Percentiles rank a stretch among this genome's conserved stretches.
Conservation (phyloP, 2,888 invertebrate genomes). For the Cylloceria caligata region DNA sequence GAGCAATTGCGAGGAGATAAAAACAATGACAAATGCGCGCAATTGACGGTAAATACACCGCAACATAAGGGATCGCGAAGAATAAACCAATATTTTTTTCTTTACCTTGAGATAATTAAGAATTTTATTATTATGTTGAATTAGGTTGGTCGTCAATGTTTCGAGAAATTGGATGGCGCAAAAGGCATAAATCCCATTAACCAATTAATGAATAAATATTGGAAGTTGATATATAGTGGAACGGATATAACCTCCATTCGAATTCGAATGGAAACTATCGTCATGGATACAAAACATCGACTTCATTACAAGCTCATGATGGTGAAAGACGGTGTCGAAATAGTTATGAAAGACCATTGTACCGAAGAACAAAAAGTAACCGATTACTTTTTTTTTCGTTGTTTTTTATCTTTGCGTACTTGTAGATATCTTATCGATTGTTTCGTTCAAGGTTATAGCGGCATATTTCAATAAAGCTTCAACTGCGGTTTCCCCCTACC, state of each 20-base stretch:
- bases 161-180: constrained; percentile 92
- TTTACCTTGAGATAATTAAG: too few relatives aligned
- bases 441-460: constrained; percentile 89
- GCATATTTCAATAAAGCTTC: too few relatives aligned
- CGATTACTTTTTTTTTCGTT: constrained; percentile 54
- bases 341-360: constrained; percentile 99
- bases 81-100: too few relatives aligned
- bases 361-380: constrained; percentile 98
- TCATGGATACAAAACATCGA: constrained; percentile 83
- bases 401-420: too few relatives aligned
- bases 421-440: too few relatives aligned
- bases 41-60: constrained; percentile 86
- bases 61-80: too few relatives aligned
- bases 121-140: neutral
- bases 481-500: too few relatives aligned
- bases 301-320: constrained; percentile 95
- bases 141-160: constrained; percentile 85
- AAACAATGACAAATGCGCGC: constrained; percentile 89
- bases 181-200: constrained; percentile 98
- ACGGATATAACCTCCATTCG: constrained; percentile 98
- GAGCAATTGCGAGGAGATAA: constrained; percentile 89
- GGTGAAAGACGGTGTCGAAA: constrained; percentile 93
- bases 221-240: constrained; percentile 94
- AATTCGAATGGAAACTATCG: constrained; percentile 90
- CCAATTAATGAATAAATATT: constrained; percentile 92